Evolutionary conservation across 2,797 vertebrate genomes (phyloP), one percentile per base, ranked within the genome.

Genomic region (Scyliorhinus canicula): DNA sequence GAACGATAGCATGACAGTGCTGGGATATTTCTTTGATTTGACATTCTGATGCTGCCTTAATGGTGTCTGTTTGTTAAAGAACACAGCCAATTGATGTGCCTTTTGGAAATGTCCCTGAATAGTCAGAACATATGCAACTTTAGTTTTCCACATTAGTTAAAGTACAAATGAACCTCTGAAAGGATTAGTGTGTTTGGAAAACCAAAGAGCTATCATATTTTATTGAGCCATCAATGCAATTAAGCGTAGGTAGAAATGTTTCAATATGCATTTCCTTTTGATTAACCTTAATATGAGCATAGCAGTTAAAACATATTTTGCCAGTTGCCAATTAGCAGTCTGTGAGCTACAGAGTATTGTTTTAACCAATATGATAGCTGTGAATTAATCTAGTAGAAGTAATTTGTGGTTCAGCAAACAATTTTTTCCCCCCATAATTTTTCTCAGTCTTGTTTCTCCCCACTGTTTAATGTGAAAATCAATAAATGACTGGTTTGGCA

Each of bases 41-140:
- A 94, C 93, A 52, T 74, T 74, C 93, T 74, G 93, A 94, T 94
- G 35, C 65, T 94, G 67, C 67, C 47, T 74, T 74, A 94, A 74
- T 94, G 93, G 67, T 94, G n/a, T 94, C 93, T 74, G 67, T 94
- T 94, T 94, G 44, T n/a, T 52, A 71, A 93, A 93, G 91, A 69
- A 93, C 47, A 52, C 65, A 93, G 91, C 71, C 93, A 93, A 52
- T 44, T 71, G 40, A 93, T 71, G 44, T 35, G 44, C 4, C 47
- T 93, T 69, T 93, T 93, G 47, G 71, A 93, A 71, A 24, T 94
- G 67, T 94, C 67, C 47, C 47, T 24, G 93, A 35, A 74, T 71
- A 55, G 67, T 71, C 67, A 52, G n/a, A 65, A 65, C 35, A 91
- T 65, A 91, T 91, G 88, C 57, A 65, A 65, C 88, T 91, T 63